Evolutionary conservation across 2,113 vertebrate species (phyloP), one percentile per base, ranked within the genome.

Genomic region (Labrus mixtus): DNA sequence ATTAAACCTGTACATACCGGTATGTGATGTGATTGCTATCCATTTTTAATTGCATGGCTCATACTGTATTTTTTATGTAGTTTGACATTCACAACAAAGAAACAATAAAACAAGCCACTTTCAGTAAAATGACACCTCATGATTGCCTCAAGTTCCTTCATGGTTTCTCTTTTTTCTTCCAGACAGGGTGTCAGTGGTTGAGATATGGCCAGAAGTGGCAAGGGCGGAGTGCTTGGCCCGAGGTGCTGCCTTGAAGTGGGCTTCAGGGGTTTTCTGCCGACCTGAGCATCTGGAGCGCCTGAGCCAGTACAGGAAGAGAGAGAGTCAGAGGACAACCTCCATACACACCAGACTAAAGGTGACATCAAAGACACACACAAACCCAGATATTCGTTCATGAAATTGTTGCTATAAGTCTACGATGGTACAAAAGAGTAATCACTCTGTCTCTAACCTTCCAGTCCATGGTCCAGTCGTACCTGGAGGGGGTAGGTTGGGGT

Each of bases 231-330:
- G 91, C 65, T 57, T 99, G 91, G 98, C 97, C 0, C 93, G 97
- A 16, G 98, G 98, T 0, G 96, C 97, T 0, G 97, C 98, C 6
- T 92, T 99, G 71, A 99, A 99, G 92, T 99, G 98, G 97, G 98
- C 97, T 5, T 99, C 98, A 0, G 96, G 96, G 22, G 94, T 99
- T 57, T 99, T 99, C 90, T 97, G 97, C 84, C 89, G 86, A 12
- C 96, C 97, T 0, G 96, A 99, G 73, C 96, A 98, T 56, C 91
- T 99, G 91, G 95, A 96, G 87, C 93, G 94, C 4, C 94, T 99
- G 3, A 85, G 92, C 60, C 95, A 97, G 63, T 99, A 98, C 91
- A 94, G 89, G 53, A 96, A 94, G 90, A 94, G 98, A 0, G 98
- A 99, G 88, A 93, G 89, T 0, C 97, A 98, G 87, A 94, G 97